Percentiles rank a stretch among this genome's conserved stretches.
Evolutionary conservation across 2,113 vertebrate genomes (phyloP).

Genomic region (Entomyzon cyanotis): DNA sequence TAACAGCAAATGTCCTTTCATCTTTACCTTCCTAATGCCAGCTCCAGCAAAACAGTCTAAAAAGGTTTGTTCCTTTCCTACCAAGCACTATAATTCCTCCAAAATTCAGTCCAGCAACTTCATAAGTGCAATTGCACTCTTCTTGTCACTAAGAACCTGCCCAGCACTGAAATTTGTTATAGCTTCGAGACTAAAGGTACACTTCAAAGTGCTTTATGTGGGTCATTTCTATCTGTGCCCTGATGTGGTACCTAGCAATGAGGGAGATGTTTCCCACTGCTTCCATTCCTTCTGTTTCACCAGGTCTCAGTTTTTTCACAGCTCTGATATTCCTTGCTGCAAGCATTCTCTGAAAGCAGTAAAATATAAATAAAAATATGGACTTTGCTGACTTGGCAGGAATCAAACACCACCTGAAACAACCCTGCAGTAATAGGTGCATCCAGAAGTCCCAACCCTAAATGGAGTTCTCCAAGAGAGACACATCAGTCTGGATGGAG

Average conservation of each 20-base stretch:
- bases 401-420: neutral
- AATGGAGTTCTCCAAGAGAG: neutral
- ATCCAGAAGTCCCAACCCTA: neutral
- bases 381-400: neutral
- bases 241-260: neutral
- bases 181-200: neutral
- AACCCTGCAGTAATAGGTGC: neutral
- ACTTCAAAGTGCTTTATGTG: neutral
- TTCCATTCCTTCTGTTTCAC: neutral
- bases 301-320: neutral
- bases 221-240: neutral
- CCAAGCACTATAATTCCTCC: neutral
- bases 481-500: neutral
- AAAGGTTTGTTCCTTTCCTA: neutral
- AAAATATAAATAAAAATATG: neutral
- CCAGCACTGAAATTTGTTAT: neutral
- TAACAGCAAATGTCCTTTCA: neutral
- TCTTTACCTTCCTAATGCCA: neutral
- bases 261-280: neutral
- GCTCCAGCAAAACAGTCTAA: neutral
- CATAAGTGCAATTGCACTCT: neutral
- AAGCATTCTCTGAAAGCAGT: neutral
- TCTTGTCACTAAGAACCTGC: neutral
- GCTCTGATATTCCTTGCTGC: neutral
- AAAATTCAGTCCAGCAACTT: neutral